Evolutionary conservation across 2,888 invertebrate genomes (phyloP).

Genomic region (Asteroscopus sphinx): DNA sequence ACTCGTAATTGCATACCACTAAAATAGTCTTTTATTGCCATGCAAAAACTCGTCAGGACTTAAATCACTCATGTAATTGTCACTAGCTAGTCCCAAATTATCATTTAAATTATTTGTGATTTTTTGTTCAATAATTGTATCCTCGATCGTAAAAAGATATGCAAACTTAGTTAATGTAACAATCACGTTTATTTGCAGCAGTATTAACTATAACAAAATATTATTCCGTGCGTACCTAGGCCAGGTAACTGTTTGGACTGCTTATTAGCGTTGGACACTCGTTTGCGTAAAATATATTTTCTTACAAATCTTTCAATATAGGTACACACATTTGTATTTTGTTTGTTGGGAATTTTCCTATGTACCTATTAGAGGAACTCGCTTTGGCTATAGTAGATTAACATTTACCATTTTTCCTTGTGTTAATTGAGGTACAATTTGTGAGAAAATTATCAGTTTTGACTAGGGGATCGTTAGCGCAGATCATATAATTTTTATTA

Average conservation of each 20-base stretch:
- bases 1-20: neutral
- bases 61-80: neutral
- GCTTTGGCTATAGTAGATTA: neutral
- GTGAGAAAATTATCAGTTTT: neutral
- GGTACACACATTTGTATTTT: constrained; percentile 1
- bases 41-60: neutral
- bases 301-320: neutral
- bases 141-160: neutral
- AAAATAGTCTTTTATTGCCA: too few relatives aligned
- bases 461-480: neutral
- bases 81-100: neutral
- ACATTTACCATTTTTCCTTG: neutral
- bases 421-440: neutral
- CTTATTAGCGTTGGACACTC: constrained; percentile 21
- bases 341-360: constrained; percentile 28
- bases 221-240: constrained; percentile 32
- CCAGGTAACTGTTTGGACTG: constrained; percentile 20
- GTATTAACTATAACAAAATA: constrained; percentile 40
- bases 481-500: too few relatives aligned
- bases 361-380: neutral
- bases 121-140: neutral
- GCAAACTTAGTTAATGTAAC: constrained; percentile 22
- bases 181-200: constrained; percentile 37
- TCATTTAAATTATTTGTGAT: neutral
- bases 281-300: constrained; percentile 31